Evolutionary conservation across 53 echinoderm and acorn worm species (phyloP), one percentile per base, ranked within the genome.

Genomic region (Antedon mediterranea): DNA sequence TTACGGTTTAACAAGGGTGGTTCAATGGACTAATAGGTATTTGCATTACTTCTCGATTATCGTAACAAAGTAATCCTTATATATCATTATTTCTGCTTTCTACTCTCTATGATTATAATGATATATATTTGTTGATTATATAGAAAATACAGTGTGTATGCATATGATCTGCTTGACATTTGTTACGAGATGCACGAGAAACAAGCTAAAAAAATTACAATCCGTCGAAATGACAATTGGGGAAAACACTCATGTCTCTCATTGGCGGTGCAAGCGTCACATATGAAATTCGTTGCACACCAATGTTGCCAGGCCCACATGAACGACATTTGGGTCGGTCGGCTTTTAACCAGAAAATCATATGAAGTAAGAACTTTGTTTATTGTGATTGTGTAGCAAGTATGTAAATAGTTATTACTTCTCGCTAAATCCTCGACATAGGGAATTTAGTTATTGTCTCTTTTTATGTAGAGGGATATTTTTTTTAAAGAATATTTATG

Each of bases 301-400:
- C 90, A 90, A 30, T 86, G 89, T 34, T 86, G 90, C 13, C 94
- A 93, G 71, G 80, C 83, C 23, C 83, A 90, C 0, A 74, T 93
- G 31, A 90, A 90, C 31, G 90, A 93, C 82, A 84, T 89, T n/a
- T 90, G 94, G 94, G 88, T 90, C 34, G 94, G 94, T 0, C 79
- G 81, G 3, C 78, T 93, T 31, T 82, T 86, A 30, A 86, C 82
- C 20, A 86, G 86, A 86, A 84, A 86, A 57, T 13, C 57, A 11
- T 57, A 57, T 18, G 23, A 57, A 57, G 57, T 57, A 57, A 57
- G 57, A 18, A 57, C 37, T 6, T 37, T 37, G 37, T 37, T 11
- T 37, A 6, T 37, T n/a, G n/a, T n/a, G n/a, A n/a, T n/a, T n/a
- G n/a, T n/a, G n/a, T n/a, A n/a, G n/a, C n/a, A n/a, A n/a, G n/a